Evolutionary conservation across 2,888 invertebrate genomes (phyloP), one percentile per base, ranked within the genome.

Genomic region (Melitaea athalia): DNA sequence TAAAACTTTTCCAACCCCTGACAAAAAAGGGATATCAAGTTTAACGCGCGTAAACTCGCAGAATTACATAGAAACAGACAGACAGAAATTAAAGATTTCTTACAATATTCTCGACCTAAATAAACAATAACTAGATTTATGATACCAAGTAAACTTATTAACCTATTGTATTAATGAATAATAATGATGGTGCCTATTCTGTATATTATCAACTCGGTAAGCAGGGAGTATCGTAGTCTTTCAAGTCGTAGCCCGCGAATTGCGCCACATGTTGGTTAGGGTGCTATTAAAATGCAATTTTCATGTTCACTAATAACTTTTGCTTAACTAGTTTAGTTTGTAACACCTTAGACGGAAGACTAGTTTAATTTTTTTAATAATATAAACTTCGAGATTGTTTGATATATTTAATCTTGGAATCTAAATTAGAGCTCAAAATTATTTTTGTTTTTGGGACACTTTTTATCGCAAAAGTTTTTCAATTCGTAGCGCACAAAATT

Each of bases 261-360:
- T 77, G 71, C 76, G 80, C 82, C 82, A 83, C 81, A 80, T 80
- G 79, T 80, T 77, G 78, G 81, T 73, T 68, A 67, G 73, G 70
- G 73, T 71, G 73, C 72, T 69, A 72, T 84, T 75, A 78, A 86
- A 82, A 86, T 88, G 87, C 86, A 89, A 86, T 84, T 84, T 87
- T 88, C 85, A 88, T 86, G 83, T 84, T 80, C 81, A 83, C 84
- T 70, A 70, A 71, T 74, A 74, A 74, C 73, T 73, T 72, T 68
- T 64, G 55, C 59, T 68, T 70, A 72, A 72, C 72, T 71, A 70
- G 69, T 68, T 70, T 72, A 67, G 70, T 74, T 72, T 70, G 68
- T 61, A 67, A 67, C 57, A 64, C 61, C 47, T 55, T 64, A 53
- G 55, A 66, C 53, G 59, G 50, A 15, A 57, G 47, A 57, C 17